Percentiles rank a stretch among this genome's conserved stretches.
Evolutionary conservation across 2,888 invertebrate genomes (phyloP).

Genomic region (Drosophila demipolita): DNA sequence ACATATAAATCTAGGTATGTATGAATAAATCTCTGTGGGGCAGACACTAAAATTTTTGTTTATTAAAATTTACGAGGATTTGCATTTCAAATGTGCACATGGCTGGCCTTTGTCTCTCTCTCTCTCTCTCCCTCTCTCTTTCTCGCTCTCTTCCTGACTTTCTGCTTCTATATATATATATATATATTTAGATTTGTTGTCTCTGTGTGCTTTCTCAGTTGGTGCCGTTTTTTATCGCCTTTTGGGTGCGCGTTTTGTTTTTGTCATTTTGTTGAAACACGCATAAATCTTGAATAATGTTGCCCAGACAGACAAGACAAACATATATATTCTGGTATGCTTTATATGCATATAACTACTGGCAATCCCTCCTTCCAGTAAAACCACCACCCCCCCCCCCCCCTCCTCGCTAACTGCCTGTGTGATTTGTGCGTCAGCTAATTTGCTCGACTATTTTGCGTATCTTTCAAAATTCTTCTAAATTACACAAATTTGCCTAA

Average conservation of each 20-base stretch:
- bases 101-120: constrained; percentile 16
- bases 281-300: constrained; percentile 76
- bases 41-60: constrained; percentile 46
- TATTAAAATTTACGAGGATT: constrained; percentile 78
- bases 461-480: constrained; percentile 39
- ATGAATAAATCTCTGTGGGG: constrained; percentile 65
- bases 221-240: constrained; percentile 51
- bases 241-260: constrained; percentile 57
- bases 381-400: accelerated
- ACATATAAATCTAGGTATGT: constrained; percentile 22
- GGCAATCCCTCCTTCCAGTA: neutral
- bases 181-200: constrained; percentile 1
- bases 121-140: constrained; percentile 11
- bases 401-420: constrained; percentile 1
- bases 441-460: constrained; percentile 58
- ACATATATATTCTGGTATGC: neutral
- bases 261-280: constrained; percentile 65
- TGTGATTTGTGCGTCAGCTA: constrained; percentile 69
- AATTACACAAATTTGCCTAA: constrained; percentile 59
- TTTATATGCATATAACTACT: constrained; percentile 8
- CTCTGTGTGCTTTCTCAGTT: constrained; percentile 17
- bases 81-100: constrained; percentile 69
- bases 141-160: neutral
- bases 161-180: neutral
- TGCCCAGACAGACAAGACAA: constrained; percentile 25